Conservation (phyloP, 2,113 vertebrate species). For the Nycticorax nycticorax region DNA sequence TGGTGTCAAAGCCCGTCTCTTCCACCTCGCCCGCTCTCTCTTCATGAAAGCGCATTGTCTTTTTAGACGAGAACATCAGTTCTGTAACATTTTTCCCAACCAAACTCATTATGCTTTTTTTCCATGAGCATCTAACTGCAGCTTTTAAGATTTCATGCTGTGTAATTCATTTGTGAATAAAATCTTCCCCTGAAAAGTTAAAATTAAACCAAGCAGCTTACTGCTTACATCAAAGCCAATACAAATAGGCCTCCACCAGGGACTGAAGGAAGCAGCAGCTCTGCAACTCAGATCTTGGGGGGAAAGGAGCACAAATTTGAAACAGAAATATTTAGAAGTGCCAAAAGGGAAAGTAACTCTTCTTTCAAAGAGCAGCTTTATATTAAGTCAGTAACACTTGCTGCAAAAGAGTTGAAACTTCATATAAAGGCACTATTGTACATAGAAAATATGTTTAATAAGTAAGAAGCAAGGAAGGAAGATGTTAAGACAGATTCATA, state of each 20-base stretch:
- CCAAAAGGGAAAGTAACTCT: slow-evolving; percentile 21
- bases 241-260: slow-evolving; percentile 6
- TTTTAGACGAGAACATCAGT: not conserved
- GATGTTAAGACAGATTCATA: not conserved
- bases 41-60: not conserved
- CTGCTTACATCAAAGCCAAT: slow-evolving; percentile 38
- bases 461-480: not conserved
- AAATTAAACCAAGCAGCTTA: slow-evolving; percentile 25
- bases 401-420: not conserved
- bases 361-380: not conserved
- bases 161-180: slow-evolving; percentile 12
- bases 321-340: slow-evolving; percentile 43
- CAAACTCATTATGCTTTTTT: not conserved
- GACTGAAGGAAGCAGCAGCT: not conserved
- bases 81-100: not conserved
- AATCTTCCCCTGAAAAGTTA: slow-evolving; percentile 8
- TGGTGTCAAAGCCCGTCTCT: accelerated
- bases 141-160: slow-evolving; percentile 7
- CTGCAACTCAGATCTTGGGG: not conserved
- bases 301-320: not conserved
- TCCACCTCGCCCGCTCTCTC: not conserved
- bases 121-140: not conserved
- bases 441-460: not conserved
- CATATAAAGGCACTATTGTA: not conserved
- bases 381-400: not conserved